These are phyloP conservation scores for Marisa cornuarietis DNA, from an alignment of 1,140 invertebrate genomes.

Conservation along the genomic window DNA sequence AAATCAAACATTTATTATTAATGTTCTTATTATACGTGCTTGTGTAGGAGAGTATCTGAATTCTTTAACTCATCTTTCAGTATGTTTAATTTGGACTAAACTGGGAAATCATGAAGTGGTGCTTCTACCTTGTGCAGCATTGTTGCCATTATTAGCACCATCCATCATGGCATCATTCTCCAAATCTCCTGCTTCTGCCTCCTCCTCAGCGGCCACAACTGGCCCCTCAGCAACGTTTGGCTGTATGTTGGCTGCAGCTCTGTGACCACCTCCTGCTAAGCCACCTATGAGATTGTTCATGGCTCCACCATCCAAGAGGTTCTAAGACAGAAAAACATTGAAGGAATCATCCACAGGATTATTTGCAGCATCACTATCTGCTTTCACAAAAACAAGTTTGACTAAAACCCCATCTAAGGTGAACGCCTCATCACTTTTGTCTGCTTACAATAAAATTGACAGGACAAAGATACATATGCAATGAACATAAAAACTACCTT, in stretches of 20 bases:
- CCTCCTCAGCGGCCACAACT: slow-evolving; percentile 43
- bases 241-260: slow-evolving; percentile 15
- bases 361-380: too few relatives aligned
- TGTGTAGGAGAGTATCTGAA: too few relatives aligned
- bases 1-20: too few relatives aligned
- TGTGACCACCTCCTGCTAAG: slow-evolving; percentile 67
- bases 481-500: too few relatives aligned
- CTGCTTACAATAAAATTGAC: too few relatives aligned
- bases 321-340: slow-evolving; percentile 36
- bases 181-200: slow-evolving; percentile 49
- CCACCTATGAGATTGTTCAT: slow-evolving; percentile 53
- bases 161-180: slow-evolving; percentile 57
- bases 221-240: slow-evolving; percentile 44
- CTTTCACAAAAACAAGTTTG: not conserved
- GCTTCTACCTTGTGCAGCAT: slow-evolving; percentile 56
- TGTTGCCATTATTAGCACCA: slow-evolving; percentile 57
- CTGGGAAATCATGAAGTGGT: not conserved
- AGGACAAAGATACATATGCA: too few relatives aligned
- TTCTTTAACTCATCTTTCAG: too few relatives aligned
- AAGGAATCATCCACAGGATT: too few relatives aligned
- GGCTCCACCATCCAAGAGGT: slow-evolving; percentile 50
- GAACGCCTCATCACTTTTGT: not conserved
- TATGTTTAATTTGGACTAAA: too few relatives aligned
- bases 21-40: too few relatives aligned
- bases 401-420: not conserved